Conservation (phyloP, 2,888 invertebrate genomes). For the Zele albiditarsus region DNA sequence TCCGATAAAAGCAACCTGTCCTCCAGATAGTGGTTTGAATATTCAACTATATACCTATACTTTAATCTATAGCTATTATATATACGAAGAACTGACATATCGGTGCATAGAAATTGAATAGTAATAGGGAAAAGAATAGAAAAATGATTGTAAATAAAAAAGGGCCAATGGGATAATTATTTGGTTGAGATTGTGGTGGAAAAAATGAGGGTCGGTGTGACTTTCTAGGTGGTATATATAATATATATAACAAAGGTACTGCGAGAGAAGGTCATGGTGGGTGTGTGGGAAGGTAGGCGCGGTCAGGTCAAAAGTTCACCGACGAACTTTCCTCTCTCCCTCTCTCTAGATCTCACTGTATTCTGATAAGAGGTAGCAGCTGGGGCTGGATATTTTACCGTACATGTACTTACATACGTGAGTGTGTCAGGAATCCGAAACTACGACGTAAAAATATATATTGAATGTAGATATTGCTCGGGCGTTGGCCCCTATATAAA, state of each 20-base stretch:
- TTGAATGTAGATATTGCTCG: background rate
- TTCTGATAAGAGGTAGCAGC: conserved; percentile 34
- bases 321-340: conserved; percentile 48
- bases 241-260: background rate
- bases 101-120: background rate
- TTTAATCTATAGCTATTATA: background rate
- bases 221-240: background rate
- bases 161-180: background rate
- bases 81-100: background rate
- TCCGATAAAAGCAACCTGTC: conserved; percentile 8
- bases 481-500: background rate
- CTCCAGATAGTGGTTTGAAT: background rate
- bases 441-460: background rate
- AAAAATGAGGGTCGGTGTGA: conserved; percentile 27
- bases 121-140: background rate
- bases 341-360: background rate
- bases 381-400: conserved; percentile 49
- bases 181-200: background rate
- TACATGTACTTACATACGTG: background rate
- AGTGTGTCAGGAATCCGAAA: background rate
- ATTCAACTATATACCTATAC: background rate
- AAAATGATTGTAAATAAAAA: background rate
- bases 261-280: conserved; percentile 43
- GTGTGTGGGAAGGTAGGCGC: conserved; percentile 41
- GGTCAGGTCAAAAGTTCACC: conserved; percentile 59